These are phyloP conservation scores for Pollenia labialis DNA, from an alignment of 2,888 invertebrate genomes.

Conservation along the genomic window DNA sequence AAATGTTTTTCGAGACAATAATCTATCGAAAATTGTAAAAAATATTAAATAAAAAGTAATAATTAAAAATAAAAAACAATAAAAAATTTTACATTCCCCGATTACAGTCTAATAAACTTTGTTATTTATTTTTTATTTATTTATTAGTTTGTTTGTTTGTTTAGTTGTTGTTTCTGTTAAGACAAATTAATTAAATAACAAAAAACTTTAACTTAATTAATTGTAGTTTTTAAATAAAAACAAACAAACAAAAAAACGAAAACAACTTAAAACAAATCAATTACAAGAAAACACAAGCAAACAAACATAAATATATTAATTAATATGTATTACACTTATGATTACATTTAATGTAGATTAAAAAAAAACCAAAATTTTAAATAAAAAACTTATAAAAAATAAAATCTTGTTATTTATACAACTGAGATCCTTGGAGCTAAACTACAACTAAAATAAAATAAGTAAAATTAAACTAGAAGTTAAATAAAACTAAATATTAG, in stretches of 20 bases:
- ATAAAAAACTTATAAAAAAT: conserved; percentile 60
- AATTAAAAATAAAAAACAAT: conserved; percentile 7
- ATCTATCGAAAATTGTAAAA: conserved; percentile 75
- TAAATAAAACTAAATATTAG: too few species aligned
- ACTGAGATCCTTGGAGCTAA: neutral
- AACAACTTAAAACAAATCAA: conserved; percentile 14
- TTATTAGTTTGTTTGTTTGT: conserved; percentile 35
- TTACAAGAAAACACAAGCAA: conserved; percentile 4
- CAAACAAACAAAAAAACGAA: neutral
- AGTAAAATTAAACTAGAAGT: too few species aligned
- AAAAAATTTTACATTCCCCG: conserved; percentile 41
- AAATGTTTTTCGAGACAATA: conserved; percentile 80
- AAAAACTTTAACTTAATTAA: conserved; percentile 45
- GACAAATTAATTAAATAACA: neutral
- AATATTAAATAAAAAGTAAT: conserved; percentile 32
- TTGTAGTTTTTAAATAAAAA: conserved; percentile 36
- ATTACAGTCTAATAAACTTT: conserved; percentile 18
- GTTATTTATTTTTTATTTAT: conserved; percentile 54
- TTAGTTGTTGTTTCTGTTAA: conserved; percentile 34
- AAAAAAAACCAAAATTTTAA: conserved; percentile 63
- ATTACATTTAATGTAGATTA: conserved; percentile 72
- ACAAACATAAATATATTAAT: conserved; percentile 42
- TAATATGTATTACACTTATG: conserved; percentile 68
- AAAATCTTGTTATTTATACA: neutral
- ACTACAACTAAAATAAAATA: too few species aligned